phyloP scores from a whole-genome alignment of 1,140 invertebrate species.

The Nephila pilipes region DNA sequence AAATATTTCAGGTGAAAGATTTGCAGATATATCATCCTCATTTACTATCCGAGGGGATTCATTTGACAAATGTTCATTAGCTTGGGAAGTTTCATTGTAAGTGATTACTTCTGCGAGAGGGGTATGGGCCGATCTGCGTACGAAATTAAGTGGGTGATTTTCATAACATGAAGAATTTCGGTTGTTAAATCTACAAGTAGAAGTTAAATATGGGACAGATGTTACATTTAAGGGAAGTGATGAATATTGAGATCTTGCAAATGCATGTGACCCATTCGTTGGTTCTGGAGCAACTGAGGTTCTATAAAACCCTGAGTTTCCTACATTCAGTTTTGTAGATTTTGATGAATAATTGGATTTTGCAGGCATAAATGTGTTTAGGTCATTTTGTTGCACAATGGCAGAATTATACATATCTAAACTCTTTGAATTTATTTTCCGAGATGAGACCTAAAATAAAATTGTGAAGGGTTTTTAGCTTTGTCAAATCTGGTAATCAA shows the following conservation, averaged over 20 bases:
- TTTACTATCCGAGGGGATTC: neutral
- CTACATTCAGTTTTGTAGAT: too few relatives aligned
- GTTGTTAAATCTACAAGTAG: neutral
- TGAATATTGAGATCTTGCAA: neutral
- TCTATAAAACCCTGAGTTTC: neutral
- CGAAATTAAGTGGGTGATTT: neutral
- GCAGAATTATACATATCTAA: neutral
- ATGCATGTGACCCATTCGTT: neutral
- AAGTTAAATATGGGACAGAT: too few relatives aligned
- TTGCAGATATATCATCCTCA: neutral
- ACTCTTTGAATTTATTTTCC: neutral
- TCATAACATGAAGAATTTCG: neutral
- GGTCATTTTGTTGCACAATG: neutral
- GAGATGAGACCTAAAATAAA: slow-evolving; percentile 26
- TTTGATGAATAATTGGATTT: too few relatives aligned
- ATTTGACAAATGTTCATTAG: neutral
- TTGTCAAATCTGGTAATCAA: too few relatives aligned
- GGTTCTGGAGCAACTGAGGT: neutral
- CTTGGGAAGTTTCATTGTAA: neutral
- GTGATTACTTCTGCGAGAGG: neutral
- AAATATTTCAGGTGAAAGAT: neutral
- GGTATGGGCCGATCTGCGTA: slow-evolving; percentile 4
- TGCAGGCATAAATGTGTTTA: too few relatives aligned
- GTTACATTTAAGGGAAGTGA: neutral
- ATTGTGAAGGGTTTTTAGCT: neutral